Conservation (phyloP, 1,140 invertebrate species). For the Drosophila persimilis region DNA sequence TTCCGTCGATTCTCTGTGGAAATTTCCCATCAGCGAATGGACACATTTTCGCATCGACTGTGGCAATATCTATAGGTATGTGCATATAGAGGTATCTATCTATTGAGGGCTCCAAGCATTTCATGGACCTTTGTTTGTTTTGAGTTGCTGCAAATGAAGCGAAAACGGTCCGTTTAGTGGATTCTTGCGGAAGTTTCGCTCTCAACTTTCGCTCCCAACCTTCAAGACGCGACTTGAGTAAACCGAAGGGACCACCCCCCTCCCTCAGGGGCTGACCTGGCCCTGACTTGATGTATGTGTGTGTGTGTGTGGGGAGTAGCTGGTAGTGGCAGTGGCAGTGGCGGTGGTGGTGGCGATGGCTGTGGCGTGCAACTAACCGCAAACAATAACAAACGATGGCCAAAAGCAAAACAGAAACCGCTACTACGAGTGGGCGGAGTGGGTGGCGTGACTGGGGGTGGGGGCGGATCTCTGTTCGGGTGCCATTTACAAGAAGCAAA, state of each 20-base stretch:
- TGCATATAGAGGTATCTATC: too few species aligned
- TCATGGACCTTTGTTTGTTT: too few species aligned
- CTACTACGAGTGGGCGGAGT: constrained; percentile 6
- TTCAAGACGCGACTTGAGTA: constrained; percentile 27
- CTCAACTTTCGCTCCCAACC: background rate
- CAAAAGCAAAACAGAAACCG: constrained; percentile 68
- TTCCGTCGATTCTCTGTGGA: too few species aligned
- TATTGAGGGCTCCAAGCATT: too few species aligned
- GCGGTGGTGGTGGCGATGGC: too few species aligned
- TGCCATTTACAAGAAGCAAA: constrained; percentile 71
- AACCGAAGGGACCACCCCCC: constrained; percentile 11
- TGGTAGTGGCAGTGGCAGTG: too few species aligned
- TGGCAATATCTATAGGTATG: too few species aligned
- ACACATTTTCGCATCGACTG: too few species aligned
- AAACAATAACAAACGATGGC: constrained; percentile 81
- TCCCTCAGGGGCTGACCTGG: constrained; percentile 35
- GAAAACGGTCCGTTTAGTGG: too few species aligned
- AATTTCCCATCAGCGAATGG: too few species aligned
- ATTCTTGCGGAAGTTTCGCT: too few species aligned
- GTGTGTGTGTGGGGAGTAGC: constrained; percentile 16
- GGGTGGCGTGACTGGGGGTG: background rate
- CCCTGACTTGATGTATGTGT: constrained; percentile 51
- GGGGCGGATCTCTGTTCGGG: constrained; percentile 32
- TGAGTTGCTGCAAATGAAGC: too few species aligned
- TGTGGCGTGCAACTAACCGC: constrained; percentile 65